Conservation (phyloP, 2,113 vertebrate genomes). For the Glareola pratincola region DNA sequence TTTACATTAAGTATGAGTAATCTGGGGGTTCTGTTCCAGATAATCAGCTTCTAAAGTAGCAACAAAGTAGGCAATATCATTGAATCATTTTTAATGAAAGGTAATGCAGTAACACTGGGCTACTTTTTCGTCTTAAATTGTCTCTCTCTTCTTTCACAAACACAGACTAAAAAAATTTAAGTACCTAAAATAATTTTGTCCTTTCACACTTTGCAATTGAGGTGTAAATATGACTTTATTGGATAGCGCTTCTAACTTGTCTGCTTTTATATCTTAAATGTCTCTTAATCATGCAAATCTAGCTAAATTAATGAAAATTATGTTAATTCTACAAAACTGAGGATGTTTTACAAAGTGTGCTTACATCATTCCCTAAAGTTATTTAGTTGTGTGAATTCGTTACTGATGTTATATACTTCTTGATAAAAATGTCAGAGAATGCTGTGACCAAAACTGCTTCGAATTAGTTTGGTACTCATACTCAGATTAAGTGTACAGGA, state of each 20-base stretch:
- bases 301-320: background rate
- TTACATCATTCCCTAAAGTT: slow-evolving; percentile 77
- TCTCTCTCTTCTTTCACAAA: background rate
- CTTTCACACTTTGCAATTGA: background rate
- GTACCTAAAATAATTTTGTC: background rate
- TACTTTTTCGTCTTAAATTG: background rate
- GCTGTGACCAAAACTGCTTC: slow-evolving; percentile 74
- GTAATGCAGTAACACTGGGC: background rate
- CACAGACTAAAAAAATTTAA: background rate
- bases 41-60: background rate
- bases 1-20: background rate
- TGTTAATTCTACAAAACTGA: background rate
- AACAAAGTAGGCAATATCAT: background rate
- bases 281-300: background rate
- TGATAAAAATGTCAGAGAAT: slow-evolving; percentile 64
- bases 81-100: background rate
- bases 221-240: background rate
- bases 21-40: background rate
- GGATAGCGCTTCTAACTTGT: background rate
- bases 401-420: slow-evolving; percentile 45
- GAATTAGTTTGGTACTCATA: slow-evolving; percentile 60
- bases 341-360: slow-evolving; percentile 27
- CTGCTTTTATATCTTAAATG: background rate
- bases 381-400: slow-evolving; percentile 72
- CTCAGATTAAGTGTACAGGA: background rate